A percentile compares a stretch with the other conserved stretches of the same genome.
Evolutionary conservation across 1,140 invertebrate species (phyloP).

Genomic region (Apocrypta bakeri): DNA sequence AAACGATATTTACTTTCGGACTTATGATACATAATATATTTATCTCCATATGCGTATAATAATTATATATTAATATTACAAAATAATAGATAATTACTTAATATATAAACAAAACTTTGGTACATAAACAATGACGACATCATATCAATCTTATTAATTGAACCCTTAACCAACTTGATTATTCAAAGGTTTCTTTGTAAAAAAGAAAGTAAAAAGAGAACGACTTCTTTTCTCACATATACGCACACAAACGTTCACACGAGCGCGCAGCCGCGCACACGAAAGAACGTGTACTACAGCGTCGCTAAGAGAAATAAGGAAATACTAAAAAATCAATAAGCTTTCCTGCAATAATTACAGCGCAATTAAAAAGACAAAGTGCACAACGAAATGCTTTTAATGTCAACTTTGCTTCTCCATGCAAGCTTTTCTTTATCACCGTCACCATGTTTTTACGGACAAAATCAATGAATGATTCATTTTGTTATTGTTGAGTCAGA

Average conservation of each 20-base stretch:
- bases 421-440: neutral
- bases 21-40: constrained; percentile 71
- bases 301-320: neutral
- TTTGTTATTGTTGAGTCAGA: neutral
- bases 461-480: neutral
- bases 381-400: neutral
- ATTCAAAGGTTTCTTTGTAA: constrained; percentile 14
- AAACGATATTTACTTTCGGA: constrained; percentile 24
- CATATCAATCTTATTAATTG: constrained; percentile 49
- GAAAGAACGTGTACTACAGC: constrained; percentile 5
- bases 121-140: constrained; percentile 71
- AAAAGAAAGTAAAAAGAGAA: constrained; percentile 18
- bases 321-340: neutral
- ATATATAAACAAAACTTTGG: constrained; percentile 72
- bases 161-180: constrained; percentile 47
- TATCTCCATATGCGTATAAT: constrained; percentile 71
- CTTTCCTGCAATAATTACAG: neutral
- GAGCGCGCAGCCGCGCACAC: neutral
- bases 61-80: constrained; percentile 72
- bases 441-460: neutral
- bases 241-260: neutral
- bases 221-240: neutral
- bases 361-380: neutral
- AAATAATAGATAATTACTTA: constrained; percentile 72
- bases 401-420: neutral